Evolutionary conservation across 2,113 vertebrate species (phyloP), one percentile per base, ranked within the genome.

Genomic region (Nipponia nippon): DNA sequence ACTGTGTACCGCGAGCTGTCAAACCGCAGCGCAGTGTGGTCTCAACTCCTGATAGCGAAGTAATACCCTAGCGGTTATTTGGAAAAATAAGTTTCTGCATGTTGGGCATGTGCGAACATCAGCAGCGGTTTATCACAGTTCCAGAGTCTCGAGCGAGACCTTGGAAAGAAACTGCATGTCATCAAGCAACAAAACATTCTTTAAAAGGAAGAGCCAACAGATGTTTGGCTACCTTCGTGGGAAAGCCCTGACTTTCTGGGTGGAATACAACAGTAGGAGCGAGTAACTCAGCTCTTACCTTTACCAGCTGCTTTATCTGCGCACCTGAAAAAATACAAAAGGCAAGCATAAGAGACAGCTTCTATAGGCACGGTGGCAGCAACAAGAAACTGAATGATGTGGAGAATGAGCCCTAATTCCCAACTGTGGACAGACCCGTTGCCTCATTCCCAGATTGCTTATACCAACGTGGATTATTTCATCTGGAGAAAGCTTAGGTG

Each of bases 291-390:
- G 66, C 18, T 90, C 98, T 98, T 98, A 98, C 98, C 98, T 98
- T 98, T 98, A 72, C 96, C 96, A 66, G 97, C n/a, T 40, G 96
- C 87, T 98, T 98, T 98, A 95, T 98, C 98, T 11, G 94, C 2
- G 1, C 95, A 98, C 84, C 98, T 98, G 96, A 90, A 98, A 98
- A 82, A 97, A 92, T 9, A 83, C 70, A 89, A 96, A 88, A 81
- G 22, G 34, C 65, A 66, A 84, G 27, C 4, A 22, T 95, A 77
- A 96, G 85, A 86, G 17, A 52, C 32, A 49, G 87, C 61, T 76
- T 34, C 22, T 15, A 7, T 0, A 29, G 32, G 61, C 14, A 10
- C 0, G 1, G 14, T 5, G 10, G 47, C 55, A 84, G 15, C n/a
- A 83, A n/a, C 5, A n/a, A 85, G 23, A 46, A 80, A 27, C 23